These are phyloP conservation scores for Microdon myrmicae DNA, from an alignment of 2,888 invertebrate species.

Conservation along the genomic window DNA sequence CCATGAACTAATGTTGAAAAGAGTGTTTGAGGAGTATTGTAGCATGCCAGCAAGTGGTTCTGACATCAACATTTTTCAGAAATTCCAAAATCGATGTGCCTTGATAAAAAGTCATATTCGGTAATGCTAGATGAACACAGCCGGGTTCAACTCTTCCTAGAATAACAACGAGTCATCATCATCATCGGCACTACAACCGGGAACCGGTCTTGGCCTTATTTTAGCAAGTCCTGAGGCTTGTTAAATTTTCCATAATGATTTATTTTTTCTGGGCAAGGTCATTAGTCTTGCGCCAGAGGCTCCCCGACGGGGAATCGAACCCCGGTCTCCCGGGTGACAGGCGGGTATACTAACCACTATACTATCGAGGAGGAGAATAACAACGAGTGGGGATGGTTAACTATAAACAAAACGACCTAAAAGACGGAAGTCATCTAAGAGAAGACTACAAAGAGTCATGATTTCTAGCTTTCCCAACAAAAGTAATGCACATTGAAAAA, in stretches of 20 bases:
- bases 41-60: constrained; percentile 3
- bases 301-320: no score
- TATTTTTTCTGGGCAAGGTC: no score
- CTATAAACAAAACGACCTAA: constrained; percentile 1
- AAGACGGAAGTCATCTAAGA: constrained; percentile 12
- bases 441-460: constrained; percentile 7
- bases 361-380: no score
- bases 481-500: no score
- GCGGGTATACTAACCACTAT: no score
- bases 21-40: constrained; percentile 1
- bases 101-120: constrained; percentile 11
- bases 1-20: constrained; percentile 7
- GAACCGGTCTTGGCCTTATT: no score
- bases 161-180: constrained; percentile 7
- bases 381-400: constrained; percentile 5
- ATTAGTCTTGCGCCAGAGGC: no score
- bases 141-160: constrained; percentile 6
- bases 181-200: no score
- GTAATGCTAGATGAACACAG: constrained; percentile 11
- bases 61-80: constrained; percentile 13
- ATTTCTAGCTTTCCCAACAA: no score
- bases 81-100: constrained; percentile 2
- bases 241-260: no score
- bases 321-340: no score
- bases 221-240: no score